Base-by-base conservation (phyloP, 2,797 vertebrate genomes). In the Silurus lanzhouensis region DNA sequence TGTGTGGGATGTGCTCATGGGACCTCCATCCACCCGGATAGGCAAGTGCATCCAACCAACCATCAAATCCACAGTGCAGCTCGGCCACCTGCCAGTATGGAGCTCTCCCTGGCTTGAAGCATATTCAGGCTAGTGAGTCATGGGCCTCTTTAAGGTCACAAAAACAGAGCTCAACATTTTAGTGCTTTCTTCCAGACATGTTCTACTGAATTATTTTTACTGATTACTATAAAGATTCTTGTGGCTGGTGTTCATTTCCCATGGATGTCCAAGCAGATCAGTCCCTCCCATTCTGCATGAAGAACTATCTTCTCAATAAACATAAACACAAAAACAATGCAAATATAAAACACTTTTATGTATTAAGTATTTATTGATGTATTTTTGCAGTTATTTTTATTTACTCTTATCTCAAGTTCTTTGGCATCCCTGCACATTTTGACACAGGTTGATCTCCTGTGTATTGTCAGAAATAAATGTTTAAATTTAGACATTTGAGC, bases 141-240 rank as follows among this genome's bases (percentile, higher is more conserved):
- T n/a, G 13, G 10, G n/a, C 48, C 20, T 79, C 38, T 46, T 31
- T n/a, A 63, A 79, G 77, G 77, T 64, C 77, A 78, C 57, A 13
- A 78, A 77, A 78, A 79, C 77, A 48, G 77, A 79, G 77, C 60
- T 63, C 19, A 61, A 63, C 17, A 38, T 52, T 9, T 76, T 57
- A 77, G 14, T 77, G 55, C 75, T 77, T 31, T 38, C 58, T 46
- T 63, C 38, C 12, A 64, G 22, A 63, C 38, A 63, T 63, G 75
- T 78, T 38, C 27, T 8, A 1, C 19, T 46, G 3, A 79, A 79
- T 79, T 46, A 4, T 79, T n/a, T 46, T 46, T 79, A 44, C 60
- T 46, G 77, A 46, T 20, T 46, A n/a, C 12, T 3, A 46, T 48
- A 12, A 79, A n/a, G 20, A 79, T 63, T 79, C 60, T 44, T 44